Evolutionary conservation across 1,140 invertebrate species (phyloP).

Genomic region (Drosophila persimilis): DNA sequence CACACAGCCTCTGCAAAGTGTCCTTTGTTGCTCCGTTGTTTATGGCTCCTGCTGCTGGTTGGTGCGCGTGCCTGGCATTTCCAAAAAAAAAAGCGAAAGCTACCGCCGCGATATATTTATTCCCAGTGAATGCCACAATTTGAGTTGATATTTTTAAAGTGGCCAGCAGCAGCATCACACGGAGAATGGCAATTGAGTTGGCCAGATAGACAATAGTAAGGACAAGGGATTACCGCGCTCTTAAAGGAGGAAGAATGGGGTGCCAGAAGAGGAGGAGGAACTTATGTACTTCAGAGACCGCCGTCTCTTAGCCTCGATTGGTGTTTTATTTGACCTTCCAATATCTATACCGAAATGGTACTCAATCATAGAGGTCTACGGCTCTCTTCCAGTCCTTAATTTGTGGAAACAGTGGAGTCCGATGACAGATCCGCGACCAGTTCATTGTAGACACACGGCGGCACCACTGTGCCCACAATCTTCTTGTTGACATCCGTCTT

Average conservation of each 20-base stretch:
- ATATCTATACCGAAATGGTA: not conserved
- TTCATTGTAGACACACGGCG: conserved; percentile 47
- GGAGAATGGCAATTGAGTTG: conserved; percentile 1
- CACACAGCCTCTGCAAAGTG: conserved; percentile 42
- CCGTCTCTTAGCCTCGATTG: too few relatives aligned
- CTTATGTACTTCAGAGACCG: too few relatives aligned
- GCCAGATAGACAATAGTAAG: not conserved
- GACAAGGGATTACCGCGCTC: conserved; percentile 10
- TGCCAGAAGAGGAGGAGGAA: too few relatives aligned
- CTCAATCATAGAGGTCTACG: not conserved
- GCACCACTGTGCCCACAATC: conserved; percentile 68
- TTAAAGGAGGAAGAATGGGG: too few relatives aligned
- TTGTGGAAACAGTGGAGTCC: conserved; percentile 41
- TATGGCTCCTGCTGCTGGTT: conserved; percentile 41
- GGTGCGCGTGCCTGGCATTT: conserved; percentile 73
- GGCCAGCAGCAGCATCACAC: conserved; percentile 17
- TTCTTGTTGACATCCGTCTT: conserved; percentile 55
- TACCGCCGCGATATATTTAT: conserved; percentile 50
- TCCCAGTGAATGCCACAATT: conserved; percentile 66
- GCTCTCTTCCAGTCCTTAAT: not conserved
- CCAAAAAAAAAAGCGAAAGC: conserved; percentile 54
- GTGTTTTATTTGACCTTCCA: not conserved
- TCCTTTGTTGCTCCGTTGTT: conserved; percentile 62
- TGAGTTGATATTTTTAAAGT: conserved; percentile 78
- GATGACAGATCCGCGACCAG: conserved; percentile 51